Percentiles rank a stretch among this genome's conserved stretches.
Evolutionary conservation across 2,113 vertebrate species (phyloP).

Genomic region (Pogonocichla stellata): DNA sequence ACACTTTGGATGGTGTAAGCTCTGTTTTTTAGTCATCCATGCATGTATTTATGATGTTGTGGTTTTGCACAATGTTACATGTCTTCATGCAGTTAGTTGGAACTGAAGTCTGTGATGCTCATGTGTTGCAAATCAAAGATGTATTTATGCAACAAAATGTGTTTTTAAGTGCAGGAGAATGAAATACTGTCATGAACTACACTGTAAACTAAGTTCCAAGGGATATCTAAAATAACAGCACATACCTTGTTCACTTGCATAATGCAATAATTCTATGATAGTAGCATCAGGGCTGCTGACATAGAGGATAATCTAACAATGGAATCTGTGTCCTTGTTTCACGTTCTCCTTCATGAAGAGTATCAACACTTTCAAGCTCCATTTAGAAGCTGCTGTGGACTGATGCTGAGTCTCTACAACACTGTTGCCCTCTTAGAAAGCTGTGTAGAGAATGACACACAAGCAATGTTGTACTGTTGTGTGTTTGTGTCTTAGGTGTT

Average conservation of each 20-base stretch:
- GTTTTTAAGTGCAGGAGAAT: neutral
- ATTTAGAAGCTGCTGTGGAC: neutral
- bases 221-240: neutral
- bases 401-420: neutral
- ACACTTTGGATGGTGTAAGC: neutral
- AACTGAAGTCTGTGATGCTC: neutral
- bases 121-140: neutral
- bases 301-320: neutral
- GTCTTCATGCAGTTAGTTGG: neutral
- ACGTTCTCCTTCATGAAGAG: neutral
- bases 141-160: conserved; percentile 9
- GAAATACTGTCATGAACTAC: neutral
- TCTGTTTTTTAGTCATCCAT: neutral
- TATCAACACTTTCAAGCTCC: neutral
- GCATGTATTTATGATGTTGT: neutral
- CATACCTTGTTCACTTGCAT: neutral
- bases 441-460: neutral
- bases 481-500: neutral
- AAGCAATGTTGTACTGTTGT: neutral
- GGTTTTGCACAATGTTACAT: conserved; percentile 1
- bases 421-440: neutral
- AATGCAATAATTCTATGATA: neutral
- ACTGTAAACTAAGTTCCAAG: neutral
- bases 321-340: neutral
- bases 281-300: neutral